Percentiles rank a stretch among this genome's conserved stretches.
phyloP scores from a whole-genome alignment of 2,888 invertebrate genomes.

The Sussaba pulchella region DNA sequence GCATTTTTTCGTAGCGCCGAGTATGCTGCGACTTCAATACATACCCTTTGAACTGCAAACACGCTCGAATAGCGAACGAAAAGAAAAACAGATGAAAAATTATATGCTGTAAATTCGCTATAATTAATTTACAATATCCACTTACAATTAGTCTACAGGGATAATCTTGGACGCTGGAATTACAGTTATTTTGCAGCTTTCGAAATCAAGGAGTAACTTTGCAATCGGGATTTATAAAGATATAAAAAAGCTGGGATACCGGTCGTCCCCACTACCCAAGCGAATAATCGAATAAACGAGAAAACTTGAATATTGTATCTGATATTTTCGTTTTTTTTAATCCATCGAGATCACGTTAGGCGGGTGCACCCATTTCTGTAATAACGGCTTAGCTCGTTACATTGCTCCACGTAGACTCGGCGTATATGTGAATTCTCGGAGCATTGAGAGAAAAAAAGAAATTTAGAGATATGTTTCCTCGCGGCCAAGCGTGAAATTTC shows the following conservation, averaged over 20 bases:
- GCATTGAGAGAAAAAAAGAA: slow-evolving; percentile 39
- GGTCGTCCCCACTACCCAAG: neutral
- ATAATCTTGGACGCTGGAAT: neutral
- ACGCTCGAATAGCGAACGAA: neutral
- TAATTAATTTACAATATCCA: slow-evolving; percentile 30
- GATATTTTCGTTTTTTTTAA: neutral
- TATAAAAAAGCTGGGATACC: slow-evolving; percentile 12
- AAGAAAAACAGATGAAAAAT: slow-evolving; percentile 12
- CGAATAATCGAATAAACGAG: neutral
- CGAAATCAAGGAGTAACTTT: slow-evolving; percentile 7
- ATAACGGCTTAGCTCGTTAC: slow-evolving; percentile 6
- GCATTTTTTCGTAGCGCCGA: slow-evolving; percentile 12
- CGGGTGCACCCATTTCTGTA: slow-evolving; percentile 3
- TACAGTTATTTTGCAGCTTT: neutral
- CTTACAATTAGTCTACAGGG: neutral
- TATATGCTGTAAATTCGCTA: slow-evolving; percentile 17
- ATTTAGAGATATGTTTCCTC: slow-evolving; percentile 30
- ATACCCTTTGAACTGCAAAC: neutral
- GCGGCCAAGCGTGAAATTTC: slow-evolving; percentile 51
- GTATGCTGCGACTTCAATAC: neutral
- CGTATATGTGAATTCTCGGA: slow-evolving; percentile 11
- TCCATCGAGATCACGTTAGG: neutral
- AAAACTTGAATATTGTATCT: neutral
- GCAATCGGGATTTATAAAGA: slow-evolving; percentile 21
- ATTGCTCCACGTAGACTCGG: neutral